Conservation (phyloP, 2,888 invertebrate species). For the Mellilla xanthometata region DNA sequence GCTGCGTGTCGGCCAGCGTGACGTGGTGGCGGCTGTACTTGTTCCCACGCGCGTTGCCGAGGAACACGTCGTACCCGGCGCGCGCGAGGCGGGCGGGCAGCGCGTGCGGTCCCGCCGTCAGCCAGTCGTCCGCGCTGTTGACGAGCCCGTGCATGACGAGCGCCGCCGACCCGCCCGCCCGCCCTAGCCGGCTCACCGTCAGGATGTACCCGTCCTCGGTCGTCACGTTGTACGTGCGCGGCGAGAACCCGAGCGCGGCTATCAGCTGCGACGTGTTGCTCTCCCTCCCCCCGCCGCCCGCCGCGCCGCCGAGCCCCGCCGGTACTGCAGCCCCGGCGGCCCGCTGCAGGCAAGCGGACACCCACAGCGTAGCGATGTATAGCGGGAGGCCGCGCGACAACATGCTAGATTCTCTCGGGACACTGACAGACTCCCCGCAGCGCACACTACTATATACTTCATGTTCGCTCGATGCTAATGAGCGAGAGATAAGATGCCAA, state of each 20-base stretch:
- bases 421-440: no score
- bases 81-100: constrained; percentile 82
- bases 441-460: no score
- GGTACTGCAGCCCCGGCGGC: no score
- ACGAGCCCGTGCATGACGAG: constrained; percentile 89
- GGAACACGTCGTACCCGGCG: constrained; percentile 86
- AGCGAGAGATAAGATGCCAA: no score
- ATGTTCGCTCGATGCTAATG: no score
- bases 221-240: constrained; percentile 25
- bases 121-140: constrained; percentile 86
- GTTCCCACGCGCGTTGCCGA: constrained; percentile 90
- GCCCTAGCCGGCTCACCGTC: constrained; percentile 9
- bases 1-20: constrained; percentile 44
- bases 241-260: constrained; percentile 16
- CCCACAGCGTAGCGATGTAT: no score
- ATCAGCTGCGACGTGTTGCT: no score
- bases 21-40: constrained; percentile 77
- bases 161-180: constrained; percentile 55
- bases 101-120: constrained; percentile 82
- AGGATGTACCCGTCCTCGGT: constrained; percentile 39
- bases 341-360: no score
- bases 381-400: no score
- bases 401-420: no score
- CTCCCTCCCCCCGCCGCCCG: no score
- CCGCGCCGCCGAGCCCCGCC: no score